Base-by-base conservation (phyloP, 1,140 invertebrate species). In the Prorops nasuta region DNA sequence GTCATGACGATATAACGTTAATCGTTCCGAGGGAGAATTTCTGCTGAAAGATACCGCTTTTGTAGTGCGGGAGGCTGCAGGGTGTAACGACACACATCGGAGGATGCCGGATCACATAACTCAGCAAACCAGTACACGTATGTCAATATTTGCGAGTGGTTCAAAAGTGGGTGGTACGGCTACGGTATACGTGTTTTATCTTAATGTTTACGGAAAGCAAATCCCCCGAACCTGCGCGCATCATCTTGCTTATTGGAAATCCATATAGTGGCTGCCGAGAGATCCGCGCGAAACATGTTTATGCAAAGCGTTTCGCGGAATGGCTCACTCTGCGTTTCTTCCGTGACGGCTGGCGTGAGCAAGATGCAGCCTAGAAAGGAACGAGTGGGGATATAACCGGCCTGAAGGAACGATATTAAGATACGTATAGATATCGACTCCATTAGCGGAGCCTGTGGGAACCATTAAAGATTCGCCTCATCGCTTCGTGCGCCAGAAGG, bases 341-440 rank as follows among this genome's bases (percentile, higher is more conserved):
- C n/a, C 19, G 32, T 42, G 42, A 8, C 10, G 8, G 20, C 14
- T 12, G 7, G 12, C 16, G 22, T 35, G n/a, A n/a, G n/a, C n/a
- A n/a, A n/a, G n/a, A n/a, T n/a, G n/a, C n/a, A n/a, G n/a, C n/a
- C 21, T 28, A 15, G 38, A n/a, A 19, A 19, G 18, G 39, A 28
- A 41, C 20, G 22, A 6, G 10, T 4, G 44, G 38, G 39, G 31
- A 31, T 34, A 14, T 20, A 21, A 3, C 38, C 14, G 16, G 38
- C 22, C 21, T 28, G 24, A 32, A 14, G 7, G 19, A 12, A 17
- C 20, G 55, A 61, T 61, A 60, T 60, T 63, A 63, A 63, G 60
- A 63, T 61, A 56, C 55, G 44, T n/a, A n/a, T 34, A 61, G 60
- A 58, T 61, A 61, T 60, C 56, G 54, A 56, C 55, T 61, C 58